Evolutionary conservation across 2,797 vertebrate genomes (phyloP), one percentile per base, ranked within the genome.

Genomic region (Rhinoraja longicauda): DNA sequence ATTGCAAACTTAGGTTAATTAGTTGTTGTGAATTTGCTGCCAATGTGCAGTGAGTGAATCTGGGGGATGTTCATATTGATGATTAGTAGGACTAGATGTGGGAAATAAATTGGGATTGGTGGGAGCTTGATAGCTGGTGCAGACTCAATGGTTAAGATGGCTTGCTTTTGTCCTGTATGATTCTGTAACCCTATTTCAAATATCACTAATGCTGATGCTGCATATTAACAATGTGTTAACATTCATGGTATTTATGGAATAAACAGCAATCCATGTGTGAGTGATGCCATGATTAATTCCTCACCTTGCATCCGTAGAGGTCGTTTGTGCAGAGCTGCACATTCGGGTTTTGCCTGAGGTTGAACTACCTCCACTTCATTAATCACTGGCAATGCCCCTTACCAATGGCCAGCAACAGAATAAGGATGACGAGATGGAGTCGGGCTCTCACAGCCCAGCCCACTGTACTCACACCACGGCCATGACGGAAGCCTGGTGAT

Each of bases 191-290:
- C 64, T 13, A 67, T 10, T 67, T 67, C 64, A 90, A 72, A 39
- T 24, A 32, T 36, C 67, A 90, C 21, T 72, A 32, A 70, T 39
- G 64, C 64, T 17, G 64, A 17, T 45, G 64, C 24, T 90, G 88
- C 32, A 67, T 64, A 90, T 90, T 70, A 72, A 90, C 39, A 90
- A 26, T 72, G 64, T 90, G 32, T 15, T 45, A 39, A 90, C 32
- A 24, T 45, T 67, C 1, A 19, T 32, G 36, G 67, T 90, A 90
- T 90, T 90, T 64, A 64, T 90, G 86, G 86, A 67, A 67, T 90
- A 70, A 90, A 70, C 86, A 90, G 21, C n/a, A 90, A 70, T 26
- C 17, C 64, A 70, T 32, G 86, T 90, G 86, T 70, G 62, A 90
- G 59, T 59, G 53, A 84, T 57, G 21, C 53, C 45, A 57, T 84